Conservation (phyloP, 2,113 vertebrate species). For the Gallinago jamesoni region DNA sequence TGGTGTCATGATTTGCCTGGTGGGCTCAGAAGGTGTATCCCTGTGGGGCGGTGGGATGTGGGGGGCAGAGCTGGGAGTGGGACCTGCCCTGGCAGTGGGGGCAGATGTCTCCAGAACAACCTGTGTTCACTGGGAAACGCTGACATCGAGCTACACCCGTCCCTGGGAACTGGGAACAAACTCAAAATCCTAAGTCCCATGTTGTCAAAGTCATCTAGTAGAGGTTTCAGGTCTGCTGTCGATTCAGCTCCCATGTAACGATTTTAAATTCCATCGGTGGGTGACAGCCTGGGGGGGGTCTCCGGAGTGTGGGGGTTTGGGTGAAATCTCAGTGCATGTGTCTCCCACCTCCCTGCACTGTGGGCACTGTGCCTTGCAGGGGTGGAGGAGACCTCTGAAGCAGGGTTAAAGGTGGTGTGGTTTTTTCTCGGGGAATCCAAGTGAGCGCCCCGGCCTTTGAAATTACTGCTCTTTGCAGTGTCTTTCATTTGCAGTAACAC, state of each 20-base stretch:
- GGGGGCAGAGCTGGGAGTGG: background rate
- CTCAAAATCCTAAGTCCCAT: fast-evolving
- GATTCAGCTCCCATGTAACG: background rate
- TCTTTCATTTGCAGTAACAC: background rate
- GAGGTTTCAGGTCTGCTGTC: background rate
- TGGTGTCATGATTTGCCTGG: background rate
- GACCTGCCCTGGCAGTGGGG: background rate
- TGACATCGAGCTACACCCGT: background rate
- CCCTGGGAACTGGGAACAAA: background rate
- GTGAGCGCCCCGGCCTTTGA: background rate
- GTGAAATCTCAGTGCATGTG: background rate
- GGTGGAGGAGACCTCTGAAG: background rate
- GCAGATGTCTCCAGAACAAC: no score
- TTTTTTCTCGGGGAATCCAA: background rate
- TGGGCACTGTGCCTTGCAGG: background rate
- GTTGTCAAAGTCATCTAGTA: background rate
- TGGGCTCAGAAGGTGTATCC: background rate
- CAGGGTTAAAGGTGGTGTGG: background rate
- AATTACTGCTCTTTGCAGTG: background rate
- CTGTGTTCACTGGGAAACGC: background rate
- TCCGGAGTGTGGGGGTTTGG: background rate
- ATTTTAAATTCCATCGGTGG: fast-evolving
- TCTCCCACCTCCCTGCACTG: background rate
- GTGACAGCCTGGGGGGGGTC: background rate
- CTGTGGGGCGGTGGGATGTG: fast-evolving